phyloP scores from a whole-genome alignment of 2,113 vertebrate genomes.

The Echinops telfairi region DNA sequence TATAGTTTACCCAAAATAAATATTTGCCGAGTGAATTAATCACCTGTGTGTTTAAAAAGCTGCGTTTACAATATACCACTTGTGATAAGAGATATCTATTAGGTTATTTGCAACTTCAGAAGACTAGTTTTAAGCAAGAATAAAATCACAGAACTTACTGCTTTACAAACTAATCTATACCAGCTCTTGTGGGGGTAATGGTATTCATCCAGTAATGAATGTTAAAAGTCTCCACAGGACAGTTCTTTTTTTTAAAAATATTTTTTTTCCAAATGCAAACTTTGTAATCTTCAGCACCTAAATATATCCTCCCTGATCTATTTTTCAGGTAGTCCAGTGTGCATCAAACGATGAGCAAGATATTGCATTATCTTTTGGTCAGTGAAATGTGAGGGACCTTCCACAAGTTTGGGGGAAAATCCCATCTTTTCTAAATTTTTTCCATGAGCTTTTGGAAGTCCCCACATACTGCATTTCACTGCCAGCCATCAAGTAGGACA shows the following conservation, averaged over 20 bases:
- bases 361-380: not conserved
- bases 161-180: slow-evolving; percentile 22
- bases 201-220: slow-evolving; percentile 41
- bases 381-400: not conserved
- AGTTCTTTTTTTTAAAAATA: not conserved
- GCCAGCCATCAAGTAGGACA: not conserved
- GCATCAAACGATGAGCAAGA: not conserved
- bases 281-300: slow-evolving; percentile 27
- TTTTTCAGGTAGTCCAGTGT: not conserved
- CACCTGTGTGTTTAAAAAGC: not conserved
- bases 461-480: not conserved
- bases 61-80: slow-evolving; percentile 24
- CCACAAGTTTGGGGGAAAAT: no score
- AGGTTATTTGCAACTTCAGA: slow-evolving; percentile 15
- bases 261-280: slow-evolving; percentile 2
- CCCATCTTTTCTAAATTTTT: no score
- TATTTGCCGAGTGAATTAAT: slow-evolving; percentile 42
- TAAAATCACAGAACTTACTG: slow-evolving; percentile 44
- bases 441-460: no score
- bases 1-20: slow-evolving; percentile 36
- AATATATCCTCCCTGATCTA: slow-evolving; percentile 26
- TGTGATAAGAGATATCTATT: slow-evolving; percentile 46
- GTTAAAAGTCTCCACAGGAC: slow-evolving; percentile 24
- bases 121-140: slow-evolving; percentile 44
- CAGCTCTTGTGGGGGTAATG: not conserved